Percentiles rank a stretch among this genome's conserved stretches.
These are phyloP conservation scores for Liopterus haemorrhoidalis DNA, from an alignment of 2,888 invertebrate species.

Conservation along the genomic window DNA sequence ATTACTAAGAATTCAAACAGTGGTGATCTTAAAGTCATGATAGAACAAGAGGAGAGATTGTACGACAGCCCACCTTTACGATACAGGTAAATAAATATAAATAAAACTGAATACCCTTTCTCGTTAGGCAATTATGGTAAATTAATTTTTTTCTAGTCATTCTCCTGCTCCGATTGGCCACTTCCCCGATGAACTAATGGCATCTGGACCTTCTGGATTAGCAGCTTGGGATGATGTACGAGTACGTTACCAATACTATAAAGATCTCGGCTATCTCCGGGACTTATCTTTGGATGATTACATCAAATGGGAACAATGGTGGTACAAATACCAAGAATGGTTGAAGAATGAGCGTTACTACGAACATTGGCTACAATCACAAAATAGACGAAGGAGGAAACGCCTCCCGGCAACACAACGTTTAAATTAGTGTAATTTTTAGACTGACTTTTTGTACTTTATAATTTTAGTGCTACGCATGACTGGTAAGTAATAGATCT, in stretches of 20 bases:
- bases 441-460: no score
- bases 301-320: slow-evolving; percentile 92
- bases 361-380: slow-evolving; percentile 60
- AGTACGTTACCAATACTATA: slow-evolving; percentile 83
- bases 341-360: slow-evolving; percentile 73
- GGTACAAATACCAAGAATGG: slow-evolving; percentile 91
- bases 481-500: no score
- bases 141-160: slow-evolving; percentile 41
- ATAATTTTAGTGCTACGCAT: no score
- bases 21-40: slow-evolving; percentile 70
- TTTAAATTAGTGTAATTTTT: no score
- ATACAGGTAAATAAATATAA: slow-evolving; percentile 39
- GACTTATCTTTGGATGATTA: slow-evolving; percentile 76
- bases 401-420: slow-evolving; percentile 43
- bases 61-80: slow-evolving; percentile 53
- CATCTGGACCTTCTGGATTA: slow-evolving; percentile 65
- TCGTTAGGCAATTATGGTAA: neutral
- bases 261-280: slow-evolving; percentile 76
- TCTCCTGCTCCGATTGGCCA: slow-evolving; percentile 68
- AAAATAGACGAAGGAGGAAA: slow-evolving; percentile 41
- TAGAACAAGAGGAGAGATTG: slow-evolving; percentile 55
- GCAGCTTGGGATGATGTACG: slow-evolving; percentile 86
- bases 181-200: slow-evolving; percentile 70
- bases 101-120: slow-evolving; percentile 8
- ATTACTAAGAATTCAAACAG: slow-evolving; percentile 73